phyloP scores from a whole-genome alignment of 2,797 vertebrate species.

The Rhabdophis nuchalis region DNA sequence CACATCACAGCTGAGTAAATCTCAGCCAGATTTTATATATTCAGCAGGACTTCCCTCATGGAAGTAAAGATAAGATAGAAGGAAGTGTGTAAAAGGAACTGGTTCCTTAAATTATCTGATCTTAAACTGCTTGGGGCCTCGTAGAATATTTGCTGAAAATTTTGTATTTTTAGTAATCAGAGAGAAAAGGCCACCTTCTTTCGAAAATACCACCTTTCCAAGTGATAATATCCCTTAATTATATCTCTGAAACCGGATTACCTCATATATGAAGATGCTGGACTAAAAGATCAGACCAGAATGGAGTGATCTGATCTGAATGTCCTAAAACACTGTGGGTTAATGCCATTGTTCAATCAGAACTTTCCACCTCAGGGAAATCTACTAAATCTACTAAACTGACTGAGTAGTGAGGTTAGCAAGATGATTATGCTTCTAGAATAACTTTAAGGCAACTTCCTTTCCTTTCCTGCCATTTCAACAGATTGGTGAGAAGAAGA shows the following conservation, averaged over 20 bases:
- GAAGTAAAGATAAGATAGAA: neutral
- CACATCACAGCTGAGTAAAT: neutral
- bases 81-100: neutral
- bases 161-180: neutral
- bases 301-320: neutral
- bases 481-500: neutral
- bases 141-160: neutral
- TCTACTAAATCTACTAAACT: neutral
- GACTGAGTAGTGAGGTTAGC: no score
- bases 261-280: neutral
- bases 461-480: neutral
- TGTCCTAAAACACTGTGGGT: neutral
- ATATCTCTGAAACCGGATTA: neutral
- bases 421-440: neutral
- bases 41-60: neutral
- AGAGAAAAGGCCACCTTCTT: neutral
- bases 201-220: neutral
- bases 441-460: neutral
- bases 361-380: neutral
- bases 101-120: neutral
- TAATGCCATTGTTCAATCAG: neutral
- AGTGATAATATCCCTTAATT: neutral
- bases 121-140: neutral
- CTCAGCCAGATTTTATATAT: neutral
- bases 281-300: neutral